phyloP scores from a whole-genome alignment of 2,113 vertebrate species.

The Hemibagrus wyckioides region DNA sequence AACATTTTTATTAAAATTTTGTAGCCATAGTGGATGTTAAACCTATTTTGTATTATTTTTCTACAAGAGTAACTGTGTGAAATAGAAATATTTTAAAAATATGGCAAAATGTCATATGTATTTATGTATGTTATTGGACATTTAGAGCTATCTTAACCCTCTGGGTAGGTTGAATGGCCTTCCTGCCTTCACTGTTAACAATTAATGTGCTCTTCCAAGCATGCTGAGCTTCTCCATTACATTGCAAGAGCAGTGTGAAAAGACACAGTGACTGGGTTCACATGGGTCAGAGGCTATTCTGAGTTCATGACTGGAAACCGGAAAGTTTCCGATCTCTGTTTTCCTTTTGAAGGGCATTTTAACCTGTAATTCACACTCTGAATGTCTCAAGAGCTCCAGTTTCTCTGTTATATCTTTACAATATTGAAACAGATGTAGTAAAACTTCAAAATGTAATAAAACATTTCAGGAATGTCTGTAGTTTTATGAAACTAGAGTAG shows the following conservation, averaged over 20 bases:
- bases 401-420: not conserved
- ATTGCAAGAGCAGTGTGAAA: not conserved
- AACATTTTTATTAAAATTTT: not conserved
- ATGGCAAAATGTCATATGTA: not conserved
- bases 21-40: not conserved
- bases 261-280: not conserved
- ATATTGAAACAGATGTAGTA: not conserved
- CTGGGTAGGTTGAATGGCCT: not conserved
- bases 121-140: not conserved
- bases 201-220: conserved; percentile 17
- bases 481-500: too few relatives aligned
- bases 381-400: not conserved
- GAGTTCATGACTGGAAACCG: not conserved
- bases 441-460: too few relatives aligned
- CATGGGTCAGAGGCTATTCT: not conserved
- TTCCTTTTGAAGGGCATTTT: not conserved
- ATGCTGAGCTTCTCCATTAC: conserved; percentile 5
- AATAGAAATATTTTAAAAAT: not conserved
- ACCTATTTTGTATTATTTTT: too few relatives aligned
- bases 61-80: not conserved
- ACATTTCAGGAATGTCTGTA: too few relatives aligned
- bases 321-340: not conserved
- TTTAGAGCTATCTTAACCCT: not conserved
- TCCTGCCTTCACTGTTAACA: not conserved
- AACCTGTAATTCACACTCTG: not conserved